Evolutionary conservation across 2,113 vertebrate species (phyloP), one percentile per base, ranked within the genome.

Genomic region (Paratilapia polleni): DNA sequence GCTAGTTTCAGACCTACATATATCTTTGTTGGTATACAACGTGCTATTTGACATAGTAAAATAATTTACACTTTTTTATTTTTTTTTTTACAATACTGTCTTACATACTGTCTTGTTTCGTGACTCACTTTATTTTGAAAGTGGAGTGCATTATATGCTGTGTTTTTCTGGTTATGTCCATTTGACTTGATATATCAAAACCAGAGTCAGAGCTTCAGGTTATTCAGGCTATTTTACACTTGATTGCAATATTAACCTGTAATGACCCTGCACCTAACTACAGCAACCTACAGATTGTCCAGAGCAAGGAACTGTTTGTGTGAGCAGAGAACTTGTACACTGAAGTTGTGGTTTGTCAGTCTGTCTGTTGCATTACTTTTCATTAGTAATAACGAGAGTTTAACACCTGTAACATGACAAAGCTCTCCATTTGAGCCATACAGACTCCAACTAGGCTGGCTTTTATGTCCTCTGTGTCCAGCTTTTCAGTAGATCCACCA

Each of bases 71-170:
- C 49, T 54, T 2, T 34, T 54, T 52, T 28, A 54, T 17, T n/a
- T n/a, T n/a, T n/a, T n/a, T n/a, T n/a, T n/a, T n/a, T n/a, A n/a
- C n/a, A 34, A 73, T 54, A 17, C 2, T 34, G 6, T 31, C 43
- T 52, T 31, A 43, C 66, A 70, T 66, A 24, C 63, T 8, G 38
- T 47, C 38, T 66, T 9, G 1, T 57, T 66, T 34, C 10, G 43
- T 1, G 63, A 58, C 24, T 13, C 19, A 22, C 36, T 13, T 87
- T 79, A 87, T 64, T 89, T 78, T 83, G 73, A 64, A 85, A 75
- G 19, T 4, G 2, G 8, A 4, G 34, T 22, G 9, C 74, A 5
- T 2, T n/a, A 13, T 49, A 74, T 56, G 47, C 58, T 24, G 15
- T 54, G 15, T 59, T 77, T 7, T 14, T 70, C 6, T 19, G 38